These are phyloP conservation scores for Corella eumyota DNA, from an alignment of 23 tunicate species.

Conservation along the genomic window DNA sequence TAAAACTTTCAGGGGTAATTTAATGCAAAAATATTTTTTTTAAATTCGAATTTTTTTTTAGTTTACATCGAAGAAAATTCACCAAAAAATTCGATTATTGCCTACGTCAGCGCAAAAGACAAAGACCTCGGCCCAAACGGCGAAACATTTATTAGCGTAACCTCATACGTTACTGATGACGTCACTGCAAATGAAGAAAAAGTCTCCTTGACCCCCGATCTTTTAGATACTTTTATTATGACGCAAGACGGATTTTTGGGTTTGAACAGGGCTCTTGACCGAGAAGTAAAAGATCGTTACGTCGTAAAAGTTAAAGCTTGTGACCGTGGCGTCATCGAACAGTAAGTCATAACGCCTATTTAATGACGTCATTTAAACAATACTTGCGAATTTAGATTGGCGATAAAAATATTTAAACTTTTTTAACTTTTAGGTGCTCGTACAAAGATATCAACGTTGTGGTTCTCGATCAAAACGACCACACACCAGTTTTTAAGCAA, in stretches of 20 bases:
- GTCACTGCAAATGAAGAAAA: background rate
- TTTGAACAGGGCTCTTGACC: conserved; percentile 17
- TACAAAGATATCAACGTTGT: conserved; percentile 11
- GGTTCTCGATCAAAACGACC: conserved; percentile 48
- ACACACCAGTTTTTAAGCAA: conserved; percentile 21
- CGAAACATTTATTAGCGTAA: background rate
- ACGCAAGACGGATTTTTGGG: conserved; percentile 34
- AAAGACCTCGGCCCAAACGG: conserved; percentile 45
- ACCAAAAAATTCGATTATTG: conserved; percentile 17
- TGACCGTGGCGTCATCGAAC: conserved; percentile 24
- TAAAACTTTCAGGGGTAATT: no score
- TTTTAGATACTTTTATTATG: conserved; percentile 14
- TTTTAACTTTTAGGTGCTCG: conserved; percentile 45
- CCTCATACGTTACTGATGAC: background rate
- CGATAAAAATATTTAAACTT: no score
- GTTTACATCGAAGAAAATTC: conserved; percentile 46
- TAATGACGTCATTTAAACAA: background rate
- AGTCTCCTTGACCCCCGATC: background rate
- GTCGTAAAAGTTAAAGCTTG: conserved; percentile 27
- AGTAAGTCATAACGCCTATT: conserved; percentile 16
- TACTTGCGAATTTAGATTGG: background rate
- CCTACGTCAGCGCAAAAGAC: conserved; percentile 45
- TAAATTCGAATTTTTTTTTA: no score
- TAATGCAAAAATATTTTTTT: no score
- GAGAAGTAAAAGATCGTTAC: conserved; percentile 21